Percentiles rank a stretch among this genome's conserved stretches.
Conservation (phyloP, 1,140 invertebrate species). For the Pogonomyrmex barbatus region DNA sequence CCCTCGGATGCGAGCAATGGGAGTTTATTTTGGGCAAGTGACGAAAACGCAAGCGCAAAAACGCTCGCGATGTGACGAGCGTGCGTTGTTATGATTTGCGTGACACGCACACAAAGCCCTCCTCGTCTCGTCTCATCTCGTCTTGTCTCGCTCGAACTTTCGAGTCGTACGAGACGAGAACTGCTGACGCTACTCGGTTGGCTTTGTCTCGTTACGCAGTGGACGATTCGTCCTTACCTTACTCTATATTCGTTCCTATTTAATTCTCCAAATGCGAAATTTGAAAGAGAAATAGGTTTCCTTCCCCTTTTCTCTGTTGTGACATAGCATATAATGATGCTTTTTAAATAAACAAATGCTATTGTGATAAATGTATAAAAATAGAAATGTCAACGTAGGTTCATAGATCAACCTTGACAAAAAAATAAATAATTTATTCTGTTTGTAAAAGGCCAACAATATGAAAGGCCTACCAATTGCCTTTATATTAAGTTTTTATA, state of each 20-base stretch:
- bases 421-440: background rate
- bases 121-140: background rate
- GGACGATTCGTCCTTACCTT: background rate
- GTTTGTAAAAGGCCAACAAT: background rate
- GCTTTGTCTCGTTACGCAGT: background rate
- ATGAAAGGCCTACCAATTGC: background rate
- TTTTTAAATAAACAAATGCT: background rate
- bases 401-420: background rate
- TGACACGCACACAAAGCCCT: constrained; percentile 69
- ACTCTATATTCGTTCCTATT: background rate
- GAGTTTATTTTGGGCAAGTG: constrained; percentile 97
- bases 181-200: background rate
- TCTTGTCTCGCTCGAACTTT: background rate
- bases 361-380: background rate
- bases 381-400: background rate
- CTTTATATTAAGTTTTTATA: background rate
- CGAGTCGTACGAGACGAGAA: background rate
- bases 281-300: background rate
- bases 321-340: background rate
- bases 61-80: constrained; percentile 44
- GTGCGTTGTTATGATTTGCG: constrained; percentile 51
- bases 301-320: background rate
- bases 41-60: constrained; percentile 75
- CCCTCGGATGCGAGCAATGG: constrained; percentile 98
- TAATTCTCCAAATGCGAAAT: background rate